Conservation (phyloP, 2,888 invertebrate genomes). For the Malthinus flaveolus region DNA sequence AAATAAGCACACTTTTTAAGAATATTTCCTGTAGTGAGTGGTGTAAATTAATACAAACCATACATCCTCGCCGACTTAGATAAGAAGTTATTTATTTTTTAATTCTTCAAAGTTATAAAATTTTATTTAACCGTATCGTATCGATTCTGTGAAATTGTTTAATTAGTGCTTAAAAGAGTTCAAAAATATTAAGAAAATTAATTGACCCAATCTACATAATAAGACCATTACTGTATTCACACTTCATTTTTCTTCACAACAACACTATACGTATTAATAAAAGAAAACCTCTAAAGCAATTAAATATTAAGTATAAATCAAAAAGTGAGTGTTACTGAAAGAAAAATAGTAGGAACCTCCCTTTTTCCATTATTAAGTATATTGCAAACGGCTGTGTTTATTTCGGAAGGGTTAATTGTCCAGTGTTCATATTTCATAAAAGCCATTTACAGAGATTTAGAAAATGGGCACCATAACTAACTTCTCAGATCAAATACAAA, state of each 20-base stretch:
- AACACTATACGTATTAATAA: too few relatives aligned
- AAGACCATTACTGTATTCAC: too few relatives aligned
- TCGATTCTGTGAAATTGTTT: not conserved
- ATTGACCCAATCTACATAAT: too few relatives aligned
- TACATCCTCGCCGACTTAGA: too few relatives aligned
- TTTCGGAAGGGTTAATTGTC: conserved; percentile 40
- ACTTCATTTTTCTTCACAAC: too few relatives aligned
- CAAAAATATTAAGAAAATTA: too few relatives aligned
- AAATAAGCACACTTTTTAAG: too few relatives aligned
- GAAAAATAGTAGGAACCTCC: conserved; percentile 34
- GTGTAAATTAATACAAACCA: too few relatives aligned
- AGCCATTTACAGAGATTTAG: conserved; percentile 34
- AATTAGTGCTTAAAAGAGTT: too few relatives aligned
- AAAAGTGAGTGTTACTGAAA: conserved; percentile 23
- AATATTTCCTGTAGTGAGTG: too few relatives aligned
- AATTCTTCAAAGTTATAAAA: not conserved
- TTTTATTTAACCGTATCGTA: not conserved
- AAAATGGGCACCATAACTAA: conserved; percentile 26
- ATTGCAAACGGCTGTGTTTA: conserved; percentile 30
- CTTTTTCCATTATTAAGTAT: conserved; percentile 33
- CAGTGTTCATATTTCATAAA: conserved; percentile 36
- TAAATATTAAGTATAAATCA: conserved; percentile 22
- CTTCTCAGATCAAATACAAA: conserved; percentile 25
- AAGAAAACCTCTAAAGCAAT: conserved; percentile 3
- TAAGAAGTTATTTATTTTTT: not conserved